Evolutionary conservation across 2,113 vertebrate species (phyloP).

Genomic region (Boulengeromyrus knoepffleri): DNA sequence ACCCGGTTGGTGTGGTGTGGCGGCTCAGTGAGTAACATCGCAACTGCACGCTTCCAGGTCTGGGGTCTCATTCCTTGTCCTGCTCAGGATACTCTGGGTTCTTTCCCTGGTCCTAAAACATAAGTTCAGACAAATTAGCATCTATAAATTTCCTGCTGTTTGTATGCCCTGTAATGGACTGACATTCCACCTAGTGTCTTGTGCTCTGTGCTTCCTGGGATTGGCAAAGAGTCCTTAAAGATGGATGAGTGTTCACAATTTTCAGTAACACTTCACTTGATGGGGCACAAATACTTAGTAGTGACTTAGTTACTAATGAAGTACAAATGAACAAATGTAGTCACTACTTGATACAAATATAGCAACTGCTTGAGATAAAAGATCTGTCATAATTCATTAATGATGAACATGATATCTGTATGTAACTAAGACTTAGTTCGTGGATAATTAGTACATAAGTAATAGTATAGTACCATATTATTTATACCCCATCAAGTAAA

Average conservation of each 20-base stretch:
- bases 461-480: no score
- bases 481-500: no score
- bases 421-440: no score
- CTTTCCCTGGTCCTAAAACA: background rate
- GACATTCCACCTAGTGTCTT: background rate
- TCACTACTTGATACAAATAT: background rate
- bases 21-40: background rate
- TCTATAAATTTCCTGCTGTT: background rate
- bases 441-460: no score
- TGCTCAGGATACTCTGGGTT: background rate
- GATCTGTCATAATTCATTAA: no score
- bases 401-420: no score
- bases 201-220: background rate
- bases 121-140: background rate
- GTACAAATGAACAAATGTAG: background rate
- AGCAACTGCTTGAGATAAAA: no score
- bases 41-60: background rate
- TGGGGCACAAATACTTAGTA: background rate
- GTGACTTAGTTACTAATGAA: background rate
- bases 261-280: background rate
- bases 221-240: background rate
- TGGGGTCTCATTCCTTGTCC: background rate
- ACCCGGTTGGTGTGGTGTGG: background rate
- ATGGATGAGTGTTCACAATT: background rate
- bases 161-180: background rate